A percentile compares a stretch with the other conserved stretches of the same genome.
Evolutionary conservation across 1,140 invertebrate genomes (phyloP).

Genomic region (Anadara kagoshimensis): DNA sequence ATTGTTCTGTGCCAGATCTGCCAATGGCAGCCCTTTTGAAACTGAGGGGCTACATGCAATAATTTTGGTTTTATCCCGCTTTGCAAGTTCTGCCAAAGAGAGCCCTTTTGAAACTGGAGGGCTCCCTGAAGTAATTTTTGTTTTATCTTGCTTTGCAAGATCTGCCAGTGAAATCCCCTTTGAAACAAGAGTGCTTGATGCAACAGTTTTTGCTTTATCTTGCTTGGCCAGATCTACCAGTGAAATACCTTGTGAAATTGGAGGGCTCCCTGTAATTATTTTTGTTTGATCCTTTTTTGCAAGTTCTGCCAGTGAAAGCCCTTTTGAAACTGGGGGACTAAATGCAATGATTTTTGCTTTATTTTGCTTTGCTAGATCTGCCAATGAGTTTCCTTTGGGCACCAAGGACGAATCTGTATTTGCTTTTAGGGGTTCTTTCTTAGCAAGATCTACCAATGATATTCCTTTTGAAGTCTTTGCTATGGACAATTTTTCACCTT

Average conservation of each 20-base stretch:
- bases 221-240: conserved; percentile 15
- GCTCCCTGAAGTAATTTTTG: neutral
- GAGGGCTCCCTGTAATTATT: neutral
- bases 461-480: too few relatives aligned
- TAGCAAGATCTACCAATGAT: too few relatives aligned
- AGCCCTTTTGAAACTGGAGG: too few relatives aligned
- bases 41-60: neutral
- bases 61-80: neutral
- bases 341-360: neutral
- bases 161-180: conserved; percentile 10
- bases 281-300: neutral
- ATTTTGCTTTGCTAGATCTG: neutral
- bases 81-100: neutral
- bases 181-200: neutral
- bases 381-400: too few relatives aligned
- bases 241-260: neutral
- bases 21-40: neutral
- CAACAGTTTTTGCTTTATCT: neutral
- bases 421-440: too few relatives aligned
- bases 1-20: conserved; percentile 12
- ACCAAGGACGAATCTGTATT: too few relatives aligned
- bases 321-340: too few relatives aligned
- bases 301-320: conserved; percentile 25
- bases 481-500: too few relatives aligned
- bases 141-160: conserved; percentile 4